Conservation (phyloP, 2,888 invertebrate genomes). For the Conomelus anceps region DNA sequence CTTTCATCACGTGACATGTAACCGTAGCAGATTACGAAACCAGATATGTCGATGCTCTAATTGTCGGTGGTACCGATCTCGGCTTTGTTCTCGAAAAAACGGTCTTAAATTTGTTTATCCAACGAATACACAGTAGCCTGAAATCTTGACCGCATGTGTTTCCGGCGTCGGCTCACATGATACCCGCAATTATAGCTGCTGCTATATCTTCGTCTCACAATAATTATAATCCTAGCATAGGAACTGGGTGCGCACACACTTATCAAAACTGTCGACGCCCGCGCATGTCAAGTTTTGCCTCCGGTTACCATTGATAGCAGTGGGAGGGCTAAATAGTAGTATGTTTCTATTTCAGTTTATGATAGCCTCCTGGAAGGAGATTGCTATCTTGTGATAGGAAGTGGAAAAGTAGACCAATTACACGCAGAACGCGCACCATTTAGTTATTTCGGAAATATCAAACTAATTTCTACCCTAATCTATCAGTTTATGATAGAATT, state of each 20-base stretch:
- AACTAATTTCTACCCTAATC: no score
- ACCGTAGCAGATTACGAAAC: not conserved
- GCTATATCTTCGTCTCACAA: not conserved
- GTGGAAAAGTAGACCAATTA: no score
- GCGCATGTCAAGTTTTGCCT: not conserved
- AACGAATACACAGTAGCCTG: not conserved
- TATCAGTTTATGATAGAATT: no score
- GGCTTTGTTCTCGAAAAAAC: not conserved
- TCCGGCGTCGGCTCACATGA: not conserved
- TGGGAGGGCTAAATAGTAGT: not conserved
- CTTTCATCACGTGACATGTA: not conserved
- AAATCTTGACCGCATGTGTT: not conserved
- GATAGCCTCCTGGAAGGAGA: not conserved
- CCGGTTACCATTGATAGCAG: not conserved
- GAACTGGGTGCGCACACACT: not conserved
- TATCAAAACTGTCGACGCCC: not conserved
- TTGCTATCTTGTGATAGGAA: no score
- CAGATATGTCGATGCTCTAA: not conserved
- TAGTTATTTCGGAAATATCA: no score
- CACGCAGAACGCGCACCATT: no score
- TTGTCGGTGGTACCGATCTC: not conserved
- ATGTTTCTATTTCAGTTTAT: not conserved
- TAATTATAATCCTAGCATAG: not conserved
- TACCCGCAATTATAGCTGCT: not conserved
- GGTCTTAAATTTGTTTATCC: not conserved